Percentiles rank a stretch among this genome's conserved stretches.
These are phyloP conservation scores for Willowsia nigromaculata DNA, from an alignment of 2,888 invertebrate species.

Conservation along the genomic window DNA sequence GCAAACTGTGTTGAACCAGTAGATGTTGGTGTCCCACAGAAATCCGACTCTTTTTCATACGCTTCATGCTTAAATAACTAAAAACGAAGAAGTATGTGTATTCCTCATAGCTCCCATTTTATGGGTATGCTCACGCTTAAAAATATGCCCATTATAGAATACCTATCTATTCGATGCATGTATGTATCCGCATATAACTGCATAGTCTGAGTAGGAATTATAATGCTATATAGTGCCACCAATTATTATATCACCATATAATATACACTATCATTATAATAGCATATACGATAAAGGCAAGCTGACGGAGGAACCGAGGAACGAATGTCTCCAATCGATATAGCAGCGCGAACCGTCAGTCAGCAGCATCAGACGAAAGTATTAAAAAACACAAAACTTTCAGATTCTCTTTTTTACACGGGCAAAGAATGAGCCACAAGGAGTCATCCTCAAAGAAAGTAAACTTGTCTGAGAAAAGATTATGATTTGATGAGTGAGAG, in stretches of 20 bases:
- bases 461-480: neutral
- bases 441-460: slow-evolving; percentile 5
- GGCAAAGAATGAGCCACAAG: neutral
- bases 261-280: too few species aligned
- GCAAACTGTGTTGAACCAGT: neutral
- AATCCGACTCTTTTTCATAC: neutral
- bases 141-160: too few species aligned
- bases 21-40: neutral
- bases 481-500: slow-evolving; percentile 3
- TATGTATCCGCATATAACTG: too few species aligned
- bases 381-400: slow-evolving; percentile 15
- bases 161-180: too few species aligned
- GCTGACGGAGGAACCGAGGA: slow-evolving; percentile 46
- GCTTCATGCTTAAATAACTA: neutral
- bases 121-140: too few species aligned
- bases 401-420: neutral
- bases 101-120: too few species aligned
- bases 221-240: too few species aligned
- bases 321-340: slow-evolving; percentile 61
- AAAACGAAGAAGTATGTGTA: neutral
- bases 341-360: slow-evolving; percentile 60
- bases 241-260: too few species aligned
- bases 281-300: slow-evolving; percentile 6
- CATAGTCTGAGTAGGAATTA: too few species aligned
- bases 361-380: slow-evolving; percentile 53